Evolutionary conservation across 2,888 invertebrate genomes (phyloP), one percentile per base, ranked within the genome.

Genomic region (Luperina testacea): DNA sequence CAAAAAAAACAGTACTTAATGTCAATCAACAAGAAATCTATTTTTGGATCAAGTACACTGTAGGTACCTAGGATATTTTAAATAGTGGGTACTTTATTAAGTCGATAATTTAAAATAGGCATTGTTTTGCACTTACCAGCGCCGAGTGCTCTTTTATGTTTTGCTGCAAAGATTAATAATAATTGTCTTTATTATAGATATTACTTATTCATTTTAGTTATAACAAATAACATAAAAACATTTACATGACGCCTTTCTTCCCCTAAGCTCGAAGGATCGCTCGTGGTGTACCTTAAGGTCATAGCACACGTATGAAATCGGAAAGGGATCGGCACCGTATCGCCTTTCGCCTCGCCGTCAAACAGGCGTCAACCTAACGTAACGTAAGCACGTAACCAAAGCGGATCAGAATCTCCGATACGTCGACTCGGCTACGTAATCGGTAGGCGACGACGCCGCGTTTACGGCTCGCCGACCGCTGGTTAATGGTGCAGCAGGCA

Each of bases 101-200:
- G 6, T 45, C 27, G 11, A 48, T 48, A n/a, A 70, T 73, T 27
- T 32, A 3, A 42, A 61, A 27, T 20, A 72, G 13, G 51, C 15
- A 51, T 38, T 24, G 13, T 45, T 64, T 65, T 67, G 38, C 20
- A 76, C 87, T 76, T 76, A 84, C 84, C 84, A 57, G 68, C 71
- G 4, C 78, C 87, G 27, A 83, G 24, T 38, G 78, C 83, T 42
- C 71, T 87, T 1, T 24, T 27, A 42, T 76, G 78, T 64, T 63
- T 71, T 68, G 17, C 82, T 82, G 82, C 5, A 77, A 82, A 53
- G 0, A 53, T 32, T 17, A 42, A 53, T 27, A 53, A 42, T 17
- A 20, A 51, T 27, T 13, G 20, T 20, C 11, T 27, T 48, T 69
- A 67, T 1, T 42, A 67, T 17, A n/a, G 45, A 45, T 45, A 45